phyloP scores from a whole-genome alignment of 2,888 invertebrate genomes.

The Agelastica alni region DNA sequence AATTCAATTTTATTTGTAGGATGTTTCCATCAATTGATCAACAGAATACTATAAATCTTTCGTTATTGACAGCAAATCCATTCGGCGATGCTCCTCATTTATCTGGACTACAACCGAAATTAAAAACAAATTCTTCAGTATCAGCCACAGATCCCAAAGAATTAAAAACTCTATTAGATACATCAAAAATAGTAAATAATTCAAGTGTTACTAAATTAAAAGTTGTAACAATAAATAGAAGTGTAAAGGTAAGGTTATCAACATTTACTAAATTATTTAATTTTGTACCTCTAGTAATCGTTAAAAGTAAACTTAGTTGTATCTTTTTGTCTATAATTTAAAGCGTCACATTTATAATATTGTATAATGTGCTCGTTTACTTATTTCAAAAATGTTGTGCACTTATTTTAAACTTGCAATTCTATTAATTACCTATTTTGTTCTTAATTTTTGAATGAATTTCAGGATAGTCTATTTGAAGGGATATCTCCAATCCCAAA shows the following conservation, averaged over 20 bases:
- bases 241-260: slow-evolving; percentile 34
- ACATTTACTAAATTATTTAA: too few relatives aligned
- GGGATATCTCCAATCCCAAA: slow-evolving; percentile 50
- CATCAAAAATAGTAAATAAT: slow-evolving; percentile 44
- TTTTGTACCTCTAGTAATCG: too few relatives aligned
- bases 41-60: slow-evolving; percentile 37
- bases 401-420: too few relatives aligned
- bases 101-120: slow-evolving; percentile 46
- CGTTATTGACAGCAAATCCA: slow-evolving; percentile 43
- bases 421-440: slow-evolving; percentile 6
- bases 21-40: slow-evolving; percentile 38
- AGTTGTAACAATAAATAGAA: slow-evolving; percentile 42
- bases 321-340: too few relatives aligned
- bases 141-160: slow-evolving; percentile 51
- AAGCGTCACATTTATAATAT: too few relatives aligned
- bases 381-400: too few relatives aligned
- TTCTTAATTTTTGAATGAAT: slow-evolving; percentile 1
- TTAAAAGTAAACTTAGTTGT: too few relatives aligned
- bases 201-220: slow-evolving; percentile 41
- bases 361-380: too few relatives aligned
- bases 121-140: slow-evolving; percentile 30
- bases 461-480: slow-evolving; percentile 79
- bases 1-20: slow-evolving; percentile 37
- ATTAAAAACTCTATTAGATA: slow-evolving; percentile 47
- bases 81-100: slow-evolving; percentile 49